A percentile compares a stretch with the other conserved stretches of the same genome.
Evolutionary conservation across 2,113 vertebrate genomes (phyloP).

Genomic region (Callionymus lyra): DNA sequence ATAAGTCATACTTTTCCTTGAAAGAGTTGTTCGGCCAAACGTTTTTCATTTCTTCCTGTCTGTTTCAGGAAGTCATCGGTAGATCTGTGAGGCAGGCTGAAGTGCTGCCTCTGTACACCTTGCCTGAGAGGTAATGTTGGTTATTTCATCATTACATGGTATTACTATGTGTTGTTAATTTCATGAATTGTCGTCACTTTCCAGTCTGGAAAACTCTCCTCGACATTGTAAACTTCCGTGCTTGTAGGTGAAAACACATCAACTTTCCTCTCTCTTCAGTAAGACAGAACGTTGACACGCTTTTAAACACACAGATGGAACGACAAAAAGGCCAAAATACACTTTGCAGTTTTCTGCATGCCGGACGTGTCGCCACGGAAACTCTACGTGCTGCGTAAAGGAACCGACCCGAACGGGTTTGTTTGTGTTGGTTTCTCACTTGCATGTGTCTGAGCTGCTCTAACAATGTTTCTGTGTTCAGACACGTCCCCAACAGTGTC

Average conservation of each 20-base stretch:
- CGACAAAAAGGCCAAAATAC: constrained; percentile 81
- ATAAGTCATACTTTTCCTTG: no score
- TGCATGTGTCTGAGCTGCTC: not conserved
- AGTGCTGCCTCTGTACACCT: constrained; percentile 76
- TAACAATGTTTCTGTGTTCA: constrained; percentile 28
- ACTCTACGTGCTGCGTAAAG: constrained; percentile 79
- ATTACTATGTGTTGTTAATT: not conserved
- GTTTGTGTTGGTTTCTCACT: constrained; percentile 9
- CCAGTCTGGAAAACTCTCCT: constrained; percentile 73
- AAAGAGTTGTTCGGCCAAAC: no score
- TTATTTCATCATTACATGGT: not conserved
- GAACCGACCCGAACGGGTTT: constrained; percentile 82
- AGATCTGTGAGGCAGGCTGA: constrained; percentile 79
- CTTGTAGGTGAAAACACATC: constrained; percentile 71
- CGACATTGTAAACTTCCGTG: constrained; percentile 84
- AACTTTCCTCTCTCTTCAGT: no score
- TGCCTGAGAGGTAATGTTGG: constrained; percentile 76
- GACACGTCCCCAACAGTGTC: constrained; percentile 71
- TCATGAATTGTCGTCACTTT: constrained; percentile 14
- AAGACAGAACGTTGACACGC: not conserved
- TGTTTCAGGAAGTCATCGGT: constrained; percentile 72
- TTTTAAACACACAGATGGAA: constrained; percentile 77
- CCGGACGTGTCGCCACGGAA: constrained; percentile 75
- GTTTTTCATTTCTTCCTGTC: no score
- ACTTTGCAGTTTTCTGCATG: constrained; percentile 87